Evolutionary conservation across 2,888 invertebrate species (phyloP).

Genomic region (Heliconius aoede): DNA sequence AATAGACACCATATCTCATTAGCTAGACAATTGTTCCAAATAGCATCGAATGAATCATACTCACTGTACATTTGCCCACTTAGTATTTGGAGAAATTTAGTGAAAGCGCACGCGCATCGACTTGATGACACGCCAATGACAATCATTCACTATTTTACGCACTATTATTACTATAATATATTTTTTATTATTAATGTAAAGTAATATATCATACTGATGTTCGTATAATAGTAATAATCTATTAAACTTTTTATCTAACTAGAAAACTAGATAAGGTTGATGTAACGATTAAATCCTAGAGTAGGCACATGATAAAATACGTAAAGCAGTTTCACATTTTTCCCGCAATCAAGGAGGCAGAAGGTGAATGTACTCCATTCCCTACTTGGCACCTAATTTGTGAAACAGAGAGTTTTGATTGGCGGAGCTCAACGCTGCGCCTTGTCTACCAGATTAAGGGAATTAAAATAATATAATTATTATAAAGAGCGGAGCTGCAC

Average conservation of each 20-base stretch:
- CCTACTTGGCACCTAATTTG: too few species aligned
- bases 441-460: not conserved
- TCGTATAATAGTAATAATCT: not conserved
- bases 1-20: conserved; percentile 3
- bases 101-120: conserved; percentile 32
- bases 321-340: not conserved
- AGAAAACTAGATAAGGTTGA: not conserved
- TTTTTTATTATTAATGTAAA: conserved; percentile 4
- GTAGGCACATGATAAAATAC: not conserved
- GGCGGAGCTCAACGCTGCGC: not conserved
- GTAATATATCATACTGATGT: conserved; percentile 6
- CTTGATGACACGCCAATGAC: conserved; percentile 26
- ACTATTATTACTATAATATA: not conserved
- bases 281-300: conserved; percentile 6
- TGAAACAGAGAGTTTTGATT: too few species aligned
- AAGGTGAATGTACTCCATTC: too few species aligned
- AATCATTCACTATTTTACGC: conserved; percentile 21
- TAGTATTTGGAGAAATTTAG: conserved; percentile 35
- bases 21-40: conserved; percentile 14
- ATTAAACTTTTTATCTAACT: not conserved
- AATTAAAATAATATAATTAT: not conserved
- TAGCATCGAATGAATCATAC: conserved; percentile 26
- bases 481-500: too few species aligned
- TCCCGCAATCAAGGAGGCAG: not conserved
- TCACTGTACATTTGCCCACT: conserved; percentile 12